phyloP scores from a whole-genome alignment of 1,140 invertebrate genomes.

The Aphidius gifuensis region DNA sequence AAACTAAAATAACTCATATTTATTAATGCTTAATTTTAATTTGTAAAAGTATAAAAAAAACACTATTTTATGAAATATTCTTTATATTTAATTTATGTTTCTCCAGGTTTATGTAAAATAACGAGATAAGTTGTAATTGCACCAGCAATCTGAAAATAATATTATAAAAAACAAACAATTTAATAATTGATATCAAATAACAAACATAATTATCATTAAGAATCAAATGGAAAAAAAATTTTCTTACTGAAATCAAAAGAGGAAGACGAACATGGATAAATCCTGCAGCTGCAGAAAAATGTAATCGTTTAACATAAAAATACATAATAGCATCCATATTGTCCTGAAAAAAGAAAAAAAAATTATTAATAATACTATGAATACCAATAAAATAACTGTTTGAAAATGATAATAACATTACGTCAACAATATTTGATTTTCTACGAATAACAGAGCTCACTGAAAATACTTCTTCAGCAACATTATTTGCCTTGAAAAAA shows the following conservation, averaged over 20 bases:
- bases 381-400: no score
- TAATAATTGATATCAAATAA: constrained; percentile 1
- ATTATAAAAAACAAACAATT: not conserved
- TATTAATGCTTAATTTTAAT: no score
- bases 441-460: no score
- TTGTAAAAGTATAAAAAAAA: no score
- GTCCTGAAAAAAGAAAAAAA: constrained; percentile 22
- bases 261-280: constrained; percentile 32
- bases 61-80: no score
- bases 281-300: constrained; percentile 27
- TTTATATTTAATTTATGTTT: no score
- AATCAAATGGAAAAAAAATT: not conserved
- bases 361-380: not conserved
- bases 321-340: constrained; percentile 30
- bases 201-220: not conserved
- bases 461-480: no score
- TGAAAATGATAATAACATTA: no score
- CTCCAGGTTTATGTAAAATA: constrained; percentile 27
- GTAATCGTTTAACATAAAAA: constrained; percentile 27
- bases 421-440: no score
- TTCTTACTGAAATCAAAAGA: constrained; percentile 30
- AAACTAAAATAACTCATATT: no score
- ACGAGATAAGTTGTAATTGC: constrained; percentile 35
- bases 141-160: constrained; percentile 31
- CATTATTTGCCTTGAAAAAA: no score